Evolutionary conservation across 2,113 vertebrate genomes (phyloP).

Genomic region (Girardinichthys multiradiatus): DNA sequence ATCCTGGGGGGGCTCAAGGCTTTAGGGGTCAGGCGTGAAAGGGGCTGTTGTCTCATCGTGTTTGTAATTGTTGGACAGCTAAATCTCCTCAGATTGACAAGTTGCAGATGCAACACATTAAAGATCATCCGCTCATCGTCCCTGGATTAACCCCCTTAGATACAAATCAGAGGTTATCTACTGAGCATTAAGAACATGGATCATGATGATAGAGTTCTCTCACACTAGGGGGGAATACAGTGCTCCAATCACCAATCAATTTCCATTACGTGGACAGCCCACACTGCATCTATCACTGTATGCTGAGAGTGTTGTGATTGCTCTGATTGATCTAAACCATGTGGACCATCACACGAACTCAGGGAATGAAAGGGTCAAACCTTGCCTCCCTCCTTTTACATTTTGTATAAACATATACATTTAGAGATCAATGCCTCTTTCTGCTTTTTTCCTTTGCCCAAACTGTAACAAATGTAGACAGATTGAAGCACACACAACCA

Average conservation of each 20-base stretch:
- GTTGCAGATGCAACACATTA: constrained; percentile 50
- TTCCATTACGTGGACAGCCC: constrained; percentile 24
- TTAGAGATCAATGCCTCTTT: not conserved
- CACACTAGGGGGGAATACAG: not conserved
- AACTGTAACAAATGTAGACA: not conserved
- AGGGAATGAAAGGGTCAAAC: not conserved
- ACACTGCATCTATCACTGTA: constrained; percentile 47
- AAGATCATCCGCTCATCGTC: constrained; percentile 25
- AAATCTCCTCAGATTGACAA: constrained; percentile 53
- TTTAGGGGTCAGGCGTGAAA: constrained; percentile 52
- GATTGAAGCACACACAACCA: no score
- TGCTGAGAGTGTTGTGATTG: constrained; percentile 15
- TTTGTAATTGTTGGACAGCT: constrained; percentile 47
- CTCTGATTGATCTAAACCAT: constrained; percentile 36
- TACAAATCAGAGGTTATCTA: constrained; percentile 58
- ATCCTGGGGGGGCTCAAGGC: not conserved
- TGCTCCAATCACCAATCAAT: not conserved
- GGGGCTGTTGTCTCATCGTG: constrained; percentile 63
- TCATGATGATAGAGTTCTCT: constrained; percentile 37
- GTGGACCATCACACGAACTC: constrained; percentile 27
- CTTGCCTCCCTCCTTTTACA: not conserved
- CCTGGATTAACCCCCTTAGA: constrained; percentile 64
- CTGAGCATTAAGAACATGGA: constrained; percentile 42
- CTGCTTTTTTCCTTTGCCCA: not conserved
- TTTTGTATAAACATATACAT: not conserved